Base-by-base conservation (phyloP, 2,797 vertebrate genomes). In the Hippocampus kuda region DNA sequence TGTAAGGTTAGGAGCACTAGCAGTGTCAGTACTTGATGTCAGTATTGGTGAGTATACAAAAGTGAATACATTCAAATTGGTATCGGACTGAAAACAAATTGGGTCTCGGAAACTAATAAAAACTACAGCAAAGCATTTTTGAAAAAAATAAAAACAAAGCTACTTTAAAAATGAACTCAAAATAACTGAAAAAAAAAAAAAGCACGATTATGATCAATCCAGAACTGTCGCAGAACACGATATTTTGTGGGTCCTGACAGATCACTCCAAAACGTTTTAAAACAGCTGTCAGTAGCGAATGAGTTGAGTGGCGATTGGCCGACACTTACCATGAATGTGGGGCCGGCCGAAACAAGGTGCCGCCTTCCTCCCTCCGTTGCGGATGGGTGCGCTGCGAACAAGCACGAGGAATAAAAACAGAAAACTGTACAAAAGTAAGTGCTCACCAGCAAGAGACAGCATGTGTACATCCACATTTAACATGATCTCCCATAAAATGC, bases 401-500 rank as follows among this genome's bases (percentile, higher is more conserved):
- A 79, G 77, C 85, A 85, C 75, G 74, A 72, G 73, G 82, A 75
- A 70, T 82, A 26, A 82, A 71, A 54, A 82, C 81, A 86, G 80
- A 87, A 78, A 86, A 87, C 91, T 92, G 89, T 90, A 91, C 89
- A 51, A 46, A 91, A 80, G 80, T 87, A 90, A 89, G 87, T 89
- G 86, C 85, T 90, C 81, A 85, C 81, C 81, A 87, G 88, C 85
- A 81, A 89, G 76, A 84, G 81, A 88, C 87, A 78, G 84, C 83
- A 84, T 88, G 88, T 86, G 86, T 83, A 89, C 87, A 86, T 80
- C 85, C 88, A 91, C 86, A 88, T 85, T 85, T 86, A 90, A 88
- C 89, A 90, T 78, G 76, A 80, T 77, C 80, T 86, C 84, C 83
- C 83, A 78, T 86, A 79, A 82, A 30, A 46, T 67, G 53, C 20